A percentile compares a stretch with the other conserved stretches of the same genome.
Evolutionary conservation across 2,888 invertebrate genomes (phyloP).

Genomic region (Epistrophe grossulariae): DNA sequence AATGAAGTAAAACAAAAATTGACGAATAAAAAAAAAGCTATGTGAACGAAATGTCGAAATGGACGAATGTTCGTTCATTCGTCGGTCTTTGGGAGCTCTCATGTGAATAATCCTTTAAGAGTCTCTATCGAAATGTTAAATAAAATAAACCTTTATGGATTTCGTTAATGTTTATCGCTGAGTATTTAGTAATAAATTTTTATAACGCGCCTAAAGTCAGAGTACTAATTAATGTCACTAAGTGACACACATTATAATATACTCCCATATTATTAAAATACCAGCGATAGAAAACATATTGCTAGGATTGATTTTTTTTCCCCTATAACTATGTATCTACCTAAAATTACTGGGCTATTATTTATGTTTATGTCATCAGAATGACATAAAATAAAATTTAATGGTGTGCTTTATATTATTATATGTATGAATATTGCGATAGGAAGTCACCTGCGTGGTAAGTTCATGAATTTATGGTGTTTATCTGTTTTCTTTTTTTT

Average conservation of each 20-base stretch:
- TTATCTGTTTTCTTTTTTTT: slow-evolving; percentile 26
- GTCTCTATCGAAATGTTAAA: too few relatives aligned
- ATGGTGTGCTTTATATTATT: slow-evolving; percentile 75
- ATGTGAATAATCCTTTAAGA: too few relatives aligned
- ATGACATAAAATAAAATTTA: slow-evolving; percentile 73
- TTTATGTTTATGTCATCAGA: slow-evolving; percentile 57
- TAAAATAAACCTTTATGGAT: too few relatives aligned
- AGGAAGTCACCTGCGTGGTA: slow-evolving; percentile 74
- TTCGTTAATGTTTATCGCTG: too few relatives aligned
- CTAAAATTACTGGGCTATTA: slow-evolving; percentile 40
- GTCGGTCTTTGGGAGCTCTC: too few relatives aligned
- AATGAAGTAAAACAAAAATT: too few relatives aligned
- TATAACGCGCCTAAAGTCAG: neutral
- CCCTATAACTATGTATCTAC: too few relatives aligned
- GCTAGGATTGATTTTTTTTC: neutral
- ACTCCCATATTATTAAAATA: neutral
- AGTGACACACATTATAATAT: neutral
- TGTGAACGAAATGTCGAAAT: too few relatives aligned
- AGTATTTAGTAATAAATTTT: too few relatives aligned
- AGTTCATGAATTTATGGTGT: slow-evolving; percentile 50
- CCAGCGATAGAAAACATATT: neutral
- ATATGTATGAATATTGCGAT: slow-evolving; percentile 76
- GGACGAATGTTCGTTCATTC: too few relatives aligned
- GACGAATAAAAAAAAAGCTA: too few relatives aligned
- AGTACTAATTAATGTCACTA: neutral